Conservation (phyloP, 2,113 vertebrate genomes). For the Nothocercus julius region DNA sequence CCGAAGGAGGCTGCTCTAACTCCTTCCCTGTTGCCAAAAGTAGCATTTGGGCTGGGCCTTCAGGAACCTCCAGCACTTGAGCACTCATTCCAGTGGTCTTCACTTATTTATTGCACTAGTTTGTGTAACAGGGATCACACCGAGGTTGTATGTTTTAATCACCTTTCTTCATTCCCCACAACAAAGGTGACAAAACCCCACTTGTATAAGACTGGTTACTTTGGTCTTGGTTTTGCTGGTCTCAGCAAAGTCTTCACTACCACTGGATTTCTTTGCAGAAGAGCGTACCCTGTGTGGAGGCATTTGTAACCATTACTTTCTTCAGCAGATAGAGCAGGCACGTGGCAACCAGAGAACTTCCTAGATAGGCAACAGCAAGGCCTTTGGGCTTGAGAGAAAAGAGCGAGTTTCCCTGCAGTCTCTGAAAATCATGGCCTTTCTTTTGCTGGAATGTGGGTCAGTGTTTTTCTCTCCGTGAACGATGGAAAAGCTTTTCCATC, state of each 20-base stretch:
- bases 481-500: not conserved
- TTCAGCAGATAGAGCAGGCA: not conserved
- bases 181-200: not conserved
- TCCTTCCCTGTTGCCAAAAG: not conserved
- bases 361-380: not conserved
- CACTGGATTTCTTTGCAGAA: not conserved
- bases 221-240: not conserved
- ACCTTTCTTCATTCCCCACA: not conserved
- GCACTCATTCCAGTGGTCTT: fast-evolving
- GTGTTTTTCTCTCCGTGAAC: not conserved
- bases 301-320: not conserved
- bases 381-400: not conserved
- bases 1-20: not conserved
- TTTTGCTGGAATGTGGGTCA: not conserved
- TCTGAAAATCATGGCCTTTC: not conserved
- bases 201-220: not conserved
- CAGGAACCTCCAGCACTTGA: fast-evolving
- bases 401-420: not conserved
- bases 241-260: not conserved
- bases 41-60: fast-evolving
- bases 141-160: not conserved
- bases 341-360: not conserved
- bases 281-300: fast-evolving
- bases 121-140: not conserved
- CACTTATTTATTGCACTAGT: not conserved